A percentile compares a stretch with the other conserved stretches of the same genome.
Conservation (phyloP, 2,797 vertebrate species). For the Linurgus olivaceus region DNA sequence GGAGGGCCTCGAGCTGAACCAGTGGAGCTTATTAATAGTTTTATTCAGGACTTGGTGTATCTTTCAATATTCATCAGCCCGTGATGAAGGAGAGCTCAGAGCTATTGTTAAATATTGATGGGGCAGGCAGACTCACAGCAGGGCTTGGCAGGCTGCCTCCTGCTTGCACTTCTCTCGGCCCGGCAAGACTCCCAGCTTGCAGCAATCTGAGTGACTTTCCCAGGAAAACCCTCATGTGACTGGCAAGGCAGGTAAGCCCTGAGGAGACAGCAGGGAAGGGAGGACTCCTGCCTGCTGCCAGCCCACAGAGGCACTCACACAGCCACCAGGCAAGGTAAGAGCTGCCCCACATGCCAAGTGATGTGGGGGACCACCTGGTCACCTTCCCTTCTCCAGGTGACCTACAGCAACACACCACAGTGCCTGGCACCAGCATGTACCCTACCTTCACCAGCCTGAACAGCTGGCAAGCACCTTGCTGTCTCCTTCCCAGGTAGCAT, state of each 20-base stretch:
- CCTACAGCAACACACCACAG: background rate
- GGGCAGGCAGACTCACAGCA: conserved; percentile 2
- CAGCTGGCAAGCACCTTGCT: background rate
- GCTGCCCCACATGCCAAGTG: no score
- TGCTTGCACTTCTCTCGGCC: background rate
- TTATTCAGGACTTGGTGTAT: conserved; percentile 57
- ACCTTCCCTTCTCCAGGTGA: background rate
- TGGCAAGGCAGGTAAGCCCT: background rate
- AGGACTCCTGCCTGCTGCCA: background rate
- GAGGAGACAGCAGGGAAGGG: background rate
- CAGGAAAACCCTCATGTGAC: background rate
- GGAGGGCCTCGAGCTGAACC: background rate
- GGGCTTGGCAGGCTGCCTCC: conserved; percentile 48
- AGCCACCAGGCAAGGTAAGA: background rate
- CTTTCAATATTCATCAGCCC: conserved; percentile 65
- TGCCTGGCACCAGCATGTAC: background rate
- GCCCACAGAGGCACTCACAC: accelerated
- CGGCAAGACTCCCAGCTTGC: background rate
- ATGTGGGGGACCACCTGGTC: background rate
- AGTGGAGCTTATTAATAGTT: conserved; percentile 57
- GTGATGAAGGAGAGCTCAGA: conserved; percentile 54
- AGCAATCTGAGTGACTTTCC: background rate
- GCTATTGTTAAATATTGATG: conserved; percentile 68
- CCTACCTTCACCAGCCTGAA: background rate
- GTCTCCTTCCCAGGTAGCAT: background rate